phyloP scores from a whole-genome alignment of 2,888 invertebrate genomes.

The Drosophila mayaguana region DNA sequence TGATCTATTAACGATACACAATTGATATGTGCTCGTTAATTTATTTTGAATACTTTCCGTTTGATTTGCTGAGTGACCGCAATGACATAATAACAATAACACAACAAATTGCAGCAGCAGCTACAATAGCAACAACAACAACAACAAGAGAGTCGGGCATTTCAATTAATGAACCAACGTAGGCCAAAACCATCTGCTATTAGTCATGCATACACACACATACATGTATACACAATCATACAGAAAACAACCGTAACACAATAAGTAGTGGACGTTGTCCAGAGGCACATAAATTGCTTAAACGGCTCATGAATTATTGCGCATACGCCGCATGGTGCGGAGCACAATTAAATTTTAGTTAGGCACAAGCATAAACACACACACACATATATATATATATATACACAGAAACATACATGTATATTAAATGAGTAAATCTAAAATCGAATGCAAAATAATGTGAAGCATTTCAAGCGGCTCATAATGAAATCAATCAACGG shows the following conservation, averaged over 20 bases:
- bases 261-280: conserved; percentile 40
- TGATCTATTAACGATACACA: conserved; percentile 34
- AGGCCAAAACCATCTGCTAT: conserved; percentile 69
- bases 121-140: conserved; percentile 29
- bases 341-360: conserved; percentile 70
- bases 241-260: conserved; percentile 42
- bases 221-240: background rate
- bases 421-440: conserved; percentile 52
- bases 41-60: conserved; percentile 42
- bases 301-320: conserved; percentile 78
- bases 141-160: conserved; percentile 48
- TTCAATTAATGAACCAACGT: conserved; percentile 70
- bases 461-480: conserved; percentile 53
- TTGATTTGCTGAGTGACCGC: conserved; percentile 55
- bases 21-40: conserved; percentile 47
- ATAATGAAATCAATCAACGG: conserved; percentile 72
- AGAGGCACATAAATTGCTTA: conserved; percentile 68
- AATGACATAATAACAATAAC: conserved; percentile 71
- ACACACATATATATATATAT: conserved; percentile 18
- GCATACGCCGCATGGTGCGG: conserved; percentile 69
- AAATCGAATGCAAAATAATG: conserved; percentile 74
- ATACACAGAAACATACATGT: conserved; percentile 5
- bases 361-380: conserved; percentile 36
- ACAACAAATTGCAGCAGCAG: conserved; percentile 49
- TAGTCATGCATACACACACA: conserved; percentile 48